These are phyloP conservation scores for Andrena haemorrhoa DNA, from an alignment of 2,888 invertebrate genomes.

Conservation along the genomic window DNA sequence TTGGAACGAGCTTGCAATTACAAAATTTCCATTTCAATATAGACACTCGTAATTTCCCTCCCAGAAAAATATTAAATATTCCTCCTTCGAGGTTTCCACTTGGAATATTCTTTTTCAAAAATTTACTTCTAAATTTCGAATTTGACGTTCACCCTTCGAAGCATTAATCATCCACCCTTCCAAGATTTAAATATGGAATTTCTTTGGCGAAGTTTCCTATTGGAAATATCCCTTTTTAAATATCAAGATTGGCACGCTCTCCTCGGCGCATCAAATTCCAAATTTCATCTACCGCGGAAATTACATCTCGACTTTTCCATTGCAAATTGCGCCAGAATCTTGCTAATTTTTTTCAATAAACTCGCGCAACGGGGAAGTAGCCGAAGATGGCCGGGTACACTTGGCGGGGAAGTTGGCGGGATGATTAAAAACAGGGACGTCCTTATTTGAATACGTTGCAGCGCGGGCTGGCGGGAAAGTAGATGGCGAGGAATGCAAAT, in stretches of 20 bases:
- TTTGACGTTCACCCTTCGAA: too few species aligned
- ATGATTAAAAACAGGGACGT: constrained; percentile 32
- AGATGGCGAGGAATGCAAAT: constrained; percentile 34
- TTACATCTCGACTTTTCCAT: neutral
- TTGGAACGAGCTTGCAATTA: neutral
- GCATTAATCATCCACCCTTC: too few species aligned
- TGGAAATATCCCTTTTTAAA: neutral
- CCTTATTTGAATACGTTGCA: constrained; percentile 4
- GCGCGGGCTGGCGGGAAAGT: neutral
- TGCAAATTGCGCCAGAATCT: neutral
- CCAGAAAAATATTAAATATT: too few species aligned
- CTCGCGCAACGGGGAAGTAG: neutral
- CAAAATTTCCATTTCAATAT: neutral
- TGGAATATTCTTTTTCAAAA: too few species aligned
- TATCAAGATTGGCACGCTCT: neutral
- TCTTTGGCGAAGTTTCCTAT: neutral
- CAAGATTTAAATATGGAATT: too few species aligned
- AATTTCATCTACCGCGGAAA: neutral
- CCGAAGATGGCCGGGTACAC: neutral
- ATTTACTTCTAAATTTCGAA: too few species aligned
- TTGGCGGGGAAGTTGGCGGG: neutral
- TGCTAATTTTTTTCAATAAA: constrained; percentile 10
- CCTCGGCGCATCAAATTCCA: too few species aligned
- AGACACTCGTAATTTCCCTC: neutral
- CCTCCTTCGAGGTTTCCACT: too few species aligned